These are phyloP conservation scores for Trogon surrucura DNA, from an alignment of 2,113 vertebrate species.

Conservation along the genomic window DNA sequence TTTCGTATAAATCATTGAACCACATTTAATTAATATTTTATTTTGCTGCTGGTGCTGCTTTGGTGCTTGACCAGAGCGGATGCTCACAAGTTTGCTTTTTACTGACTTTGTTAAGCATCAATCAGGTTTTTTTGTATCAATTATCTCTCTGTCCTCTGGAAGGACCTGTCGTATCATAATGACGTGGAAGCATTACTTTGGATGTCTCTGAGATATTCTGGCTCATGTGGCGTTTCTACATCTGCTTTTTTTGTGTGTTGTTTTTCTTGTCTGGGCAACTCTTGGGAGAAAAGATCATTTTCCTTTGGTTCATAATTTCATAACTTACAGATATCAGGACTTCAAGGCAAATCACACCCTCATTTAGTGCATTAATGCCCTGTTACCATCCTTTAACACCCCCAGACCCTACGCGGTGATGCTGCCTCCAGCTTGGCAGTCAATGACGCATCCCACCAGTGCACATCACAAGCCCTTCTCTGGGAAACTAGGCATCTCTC, in stretches of 20 bases:
- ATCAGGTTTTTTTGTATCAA: neutral
- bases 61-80: neutral
- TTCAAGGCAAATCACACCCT: neutral
- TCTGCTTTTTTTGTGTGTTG: neutral
- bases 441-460: accelerated
- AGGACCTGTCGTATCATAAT: neutral
- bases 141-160: accelerated
- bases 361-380: neutral
- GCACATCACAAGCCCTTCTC: neutral
- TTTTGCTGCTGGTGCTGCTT: neutral
- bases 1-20: neutral
- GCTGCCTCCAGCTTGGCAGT: neutral
- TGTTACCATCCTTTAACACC: neutral
- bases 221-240: neutral
- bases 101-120: neutral
- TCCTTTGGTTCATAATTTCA: neutral
- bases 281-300: neutral
- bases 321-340: neutral
- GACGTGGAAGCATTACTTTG: neutral
- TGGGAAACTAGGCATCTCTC: neutral
- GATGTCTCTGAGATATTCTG: neutral
- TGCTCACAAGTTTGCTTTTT: neutral
- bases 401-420: accelerated
- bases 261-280: neutral
- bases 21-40: neutral